These are phyloP conservation scores for Clostera curtula DNA, from an alignment of 2,888 invertebrate species.

Conservation along the genomic window DNA sequence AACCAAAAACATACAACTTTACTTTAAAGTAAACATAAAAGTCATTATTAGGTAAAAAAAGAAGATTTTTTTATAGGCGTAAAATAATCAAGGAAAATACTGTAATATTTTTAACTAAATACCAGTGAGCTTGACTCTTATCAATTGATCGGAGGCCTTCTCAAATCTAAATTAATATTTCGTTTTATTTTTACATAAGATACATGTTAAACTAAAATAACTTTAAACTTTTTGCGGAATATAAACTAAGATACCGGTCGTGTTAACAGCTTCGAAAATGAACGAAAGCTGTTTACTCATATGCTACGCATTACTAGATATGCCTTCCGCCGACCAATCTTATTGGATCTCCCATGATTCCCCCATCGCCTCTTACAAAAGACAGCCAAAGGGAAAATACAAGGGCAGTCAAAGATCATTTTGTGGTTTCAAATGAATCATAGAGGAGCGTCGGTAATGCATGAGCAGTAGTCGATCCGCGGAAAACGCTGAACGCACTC, in stretches of 20 bases:
- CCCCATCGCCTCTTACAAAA: constrained; percentile 14
- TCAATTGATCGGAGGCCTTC: too few relatives aligned
- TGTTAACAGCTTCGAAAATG: constrained; percentile 25
- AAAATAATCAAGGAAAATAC: too few relatives aligned
- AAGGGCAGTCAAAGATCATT: constrained; percentile 27
- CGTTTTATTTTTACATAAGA: too few relatives aligned
- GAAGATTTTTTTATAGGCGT: too few relatives aligned
- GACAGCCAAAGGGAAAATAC: constrained; percentile 27
- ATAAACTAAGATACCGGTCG: constrained; percentile 1
- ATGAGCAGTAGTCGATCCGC: constrained; percentile 48
- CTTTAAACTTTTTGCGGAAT: too few relatives aligned
- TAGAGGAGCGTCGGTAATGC: constrained; percentile 43
- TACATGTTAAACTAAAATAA: too few relatives aligned
- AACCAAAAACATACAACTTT: too few relatives aligned
- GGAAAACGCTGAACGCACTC: constrained; percentile 43
- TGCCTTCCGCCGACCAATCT: constrained; percentile 35
- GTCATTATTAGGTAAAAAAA: too few relatives aligned
- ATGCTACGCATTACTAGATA: constrained; percentile 38
- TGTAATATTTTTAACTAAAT: too few relatives aligned
- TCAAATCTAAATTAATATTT: too few relatives aligned
- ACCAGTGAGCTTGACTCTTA: too few relatives aligned
- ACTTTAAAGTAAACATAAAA: too few relatives aligned
- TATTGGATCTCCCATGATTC: constrained; percentile 27
- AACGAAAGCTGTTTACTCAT: constrained; percentile 45
- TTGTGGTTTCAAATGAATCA: constrained; percentile 46